Conservation (phyloP, 2,797 vertebrate species). For the Anomalospiza imberbis region DNA sequence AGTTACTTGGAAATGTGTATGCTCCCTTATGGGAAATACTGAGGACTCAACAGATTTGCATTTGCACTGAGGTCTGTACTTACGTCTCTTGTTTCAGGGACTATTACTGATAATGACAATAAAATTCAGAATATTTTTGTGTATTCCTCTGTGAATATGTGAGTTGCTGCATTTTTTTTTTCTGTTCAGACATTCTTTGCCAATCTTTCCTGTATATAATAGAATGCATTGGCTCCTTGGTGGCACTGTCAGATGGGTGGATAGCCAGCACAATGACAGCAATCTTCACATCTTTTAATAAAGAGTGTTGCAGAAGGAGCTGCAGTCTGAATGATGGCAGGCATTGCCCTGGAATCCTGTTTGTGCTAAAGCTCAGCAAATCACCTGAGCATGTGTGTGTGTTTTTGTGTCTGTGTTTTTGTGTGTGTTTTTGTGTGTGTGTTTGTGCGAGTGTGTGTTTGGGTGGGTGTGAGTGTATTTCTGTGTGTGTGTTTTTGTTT, state of each 20-base stretch:
- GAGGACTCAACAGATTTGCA: not conserved
- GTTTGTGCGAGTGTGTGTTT: too few relatives aligned
- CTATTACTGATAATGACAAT: not conserved
- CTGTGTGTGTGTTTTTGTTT: too few relatives aligned
- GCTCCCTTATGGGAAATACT: not conserved
- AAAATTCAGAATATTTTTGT: not conserved
- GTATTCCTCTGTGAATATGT: not conserved
- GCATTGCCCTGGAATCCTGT: not conserved
- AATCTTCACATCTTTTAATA: not conserved
- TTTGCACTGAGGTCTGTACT: not conserved
- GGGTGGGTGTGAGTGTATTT: too few relatives aligned
- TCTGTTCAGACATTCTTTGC: not conserved
- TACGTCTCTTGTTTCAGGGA: not conserved
- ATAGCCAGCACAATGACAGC: not conserved
- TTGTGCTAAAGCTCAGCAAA: not conserved
- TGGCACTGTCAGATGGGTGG: not conserved
- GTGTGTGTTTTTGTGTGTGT: too few relatives aligned
- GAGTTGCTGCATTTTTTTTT: not conserved
- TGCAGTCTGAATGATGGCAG: not conserved
- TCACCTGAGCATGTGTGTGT: not conserved
- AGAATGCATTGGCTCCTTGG: not conserved
- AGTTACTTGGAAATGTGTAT: not conserved
- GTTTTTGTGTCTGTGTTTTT: too few relatives aligned
- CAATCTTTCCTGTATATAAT: not conserved
- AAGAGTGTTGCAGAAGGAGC: not conserved